phyloP scores from a whole-genome alignment of 2,113 vertebrate species.

The Cyphomyrus discorhynchus region DNA sequence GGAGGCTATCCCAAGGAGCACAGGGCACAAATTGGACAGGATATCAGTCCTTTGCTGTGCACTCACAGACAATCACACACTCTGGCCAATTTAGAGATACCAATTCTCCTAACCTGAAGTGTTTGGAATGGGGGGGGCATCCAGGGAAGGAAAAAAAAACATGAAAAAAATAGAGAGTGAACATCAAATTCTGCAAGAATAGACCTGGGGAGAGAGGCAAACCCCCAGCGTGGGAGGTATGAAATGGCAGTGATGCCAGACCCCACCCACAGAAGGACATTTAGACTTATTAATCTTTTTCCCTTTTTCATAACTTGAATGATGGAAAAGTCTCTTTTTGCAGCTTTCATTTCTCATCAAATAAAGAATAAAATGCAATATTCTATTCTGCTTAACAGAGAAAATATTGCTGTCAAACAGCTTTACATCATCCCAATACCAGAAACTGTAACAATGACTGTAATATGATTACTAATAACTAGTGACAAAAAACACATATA shows the following conservation, averaged over 20 bases:
- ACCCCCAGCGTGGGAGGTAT: neutral
- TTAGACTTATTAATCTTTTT: neutral
- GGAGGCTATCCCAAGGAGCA: neutral
- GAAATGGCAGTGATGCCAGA: neutral
- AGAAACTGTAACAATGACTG: neutral
- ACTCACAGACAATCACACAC: neutral
- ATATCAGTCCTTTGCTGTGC: neutral
- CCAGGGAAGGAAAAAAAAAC: neutral
- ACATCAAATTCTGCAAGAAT: neutral
- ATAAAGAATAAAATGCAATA: neutral
- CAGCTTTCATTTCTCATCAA: neutral
- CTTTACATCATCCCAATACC: neutral
- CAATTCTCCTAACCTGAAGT: neutral
- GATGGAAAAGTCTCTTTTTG: neutral
- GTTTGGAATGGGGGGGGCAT: neutral
- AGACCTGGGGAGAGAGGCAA: neutral
- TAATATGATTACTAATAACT: neutral
- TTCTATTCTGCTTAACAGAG: neutral
- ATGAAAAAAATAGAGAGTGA: neutral
- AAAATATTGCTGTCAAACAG: neutral
- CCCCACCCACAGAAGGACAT: neutral
- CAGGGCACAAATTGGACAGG: slow-evolving; percentile 1
- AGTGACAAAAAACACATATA: neutral
- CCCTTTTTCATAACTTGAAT: neutral
- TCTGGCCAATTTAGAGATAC: neutral